Conservation (phyloP, 2,797 vertebrate genomes). For the Oryzias dopingdopingensis region DNA sequence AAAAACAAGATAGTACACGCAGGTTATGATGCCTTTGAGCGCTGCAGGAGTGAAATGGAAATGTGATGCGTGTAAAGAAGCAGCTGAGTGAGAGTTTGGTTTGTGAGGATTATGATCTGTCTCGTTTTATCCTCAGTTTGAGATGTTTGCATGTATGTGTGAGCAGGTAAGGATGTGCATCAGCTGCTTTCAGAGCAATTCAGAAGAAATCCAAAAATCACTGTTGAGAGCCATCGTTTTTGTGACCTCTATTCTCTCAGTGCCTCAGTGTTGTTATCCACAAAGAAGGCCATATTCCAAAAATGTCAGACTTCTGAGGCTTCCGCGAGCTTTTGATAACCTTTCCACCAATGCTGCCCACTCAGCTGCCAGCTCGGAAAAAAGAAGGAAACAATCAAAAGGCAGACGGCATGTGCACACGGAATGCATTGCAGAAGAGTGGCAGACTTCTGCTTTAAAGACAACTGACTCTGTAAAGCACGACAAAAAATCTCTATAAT, state of each 20-base stretch:
- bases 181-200: conserved; percentile 18
- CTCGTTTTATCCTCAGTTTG: conserved; percentile 22
- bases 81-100: conserved; percentile 1
- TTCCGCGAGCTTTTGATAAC: too few relatives aligned
- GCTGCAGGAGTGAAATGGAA: conserved; percentile 2
- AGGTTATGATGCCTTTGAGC: conserved; percentile 3
- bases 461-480: conserved; percentile 2
- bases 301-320: background rate
- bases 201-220: conserved; percentile 11
- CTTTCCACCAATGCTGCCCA: background rate
- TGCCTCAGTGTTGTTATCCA: background rate
- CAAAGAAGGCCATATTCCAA: conserved; percentile 1
- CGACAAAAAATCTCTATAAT: background rate
- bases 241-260: conserved; percentile 3
- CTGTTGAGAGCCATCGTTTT: background rate
- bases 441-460: background rate
- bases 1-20: conserved; percentile 6
- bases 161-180: background rate
- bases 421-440: conserved; percentile 6
- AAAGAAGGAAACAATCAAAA: conserved; percentile 4
- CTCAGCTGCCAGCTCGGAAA: conserved; percentile 8
- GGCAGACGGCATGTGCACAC: background rate
- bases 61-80: conserved; percentile 13
- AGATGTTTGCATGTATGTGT: conserved; percentile 5
- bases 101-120: background rate